Evolutionary conservation across 2,113 vertebrate genomes (phyloP).

Genomic region (Osmerus mordax): DNA sequence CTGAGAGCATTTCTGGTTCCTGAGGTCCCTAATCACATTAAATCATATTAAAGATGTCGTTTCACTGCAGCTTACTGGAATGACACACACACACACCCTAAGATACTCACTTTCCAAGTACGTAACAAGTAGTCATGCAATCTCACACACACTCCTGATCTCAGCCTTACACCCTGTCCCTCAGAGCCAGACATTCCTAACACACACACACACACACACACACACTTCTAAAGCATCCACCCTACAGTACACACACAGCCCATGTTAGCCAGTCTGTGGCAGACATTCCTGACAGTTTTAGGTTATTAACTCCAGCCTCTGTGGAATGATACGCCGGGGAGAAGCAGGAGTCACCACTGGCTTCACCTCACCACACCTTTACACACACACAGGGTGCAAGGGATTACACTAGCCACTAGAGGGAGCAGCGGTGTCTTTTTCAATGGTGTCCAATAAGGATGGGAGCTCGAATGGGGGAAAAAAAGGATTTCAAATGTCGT

Average conservation of each 20-base stretch:
- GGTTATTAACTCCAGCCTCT: slow-evolving; percentile 38
- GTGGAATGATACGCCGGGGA: slow-evolving; percentile 19
- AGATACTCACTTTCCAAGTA: too few relatives aligned
- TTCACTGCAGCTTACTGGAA: too few relatives aligned
- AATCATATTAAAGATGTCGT: background rate
- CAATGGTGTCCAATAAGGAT: too few relatives aligned
- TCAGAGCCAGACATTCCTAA: too few relatives aligned
- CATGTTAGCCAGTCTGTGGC: slow-evolving; percentile 11
- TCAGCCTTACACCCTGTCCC: too few relatives aligned
- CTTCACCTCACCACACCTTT: slow-evolving; percentile 15
- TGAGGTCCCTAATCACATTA: slow-evolving; percentile 41
- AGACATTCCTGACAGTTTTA: slow-evolving; percentile 36
- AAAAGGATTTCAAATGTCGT: too few relatives aligned
- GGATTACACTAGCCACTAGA: too few relatives aligned
- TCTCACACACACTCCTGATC: background rate
- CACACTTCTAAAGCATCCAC: background rate
- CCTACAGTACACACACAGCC: background rate
- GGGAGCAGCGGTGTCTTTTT: too few relatives aligned
- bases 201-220: background rate
- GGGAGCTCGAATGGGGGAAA: too few relatives aligned
- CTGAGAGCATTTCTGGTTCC: slow-evolving; percentile 16
- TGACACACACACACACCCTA: background rate
- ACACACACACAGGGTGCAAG: background rate
- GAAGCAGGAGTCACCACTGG: slow-evolving; percentile 12
- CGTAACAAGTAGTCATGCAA: background rate